Percentiles rank a stretch among this genome's conserved stretches.
phyloP scores from a whole-genome alignment of 2,797 vertebrate genomes.

The Neomorphus geoffroyi region DNA sequence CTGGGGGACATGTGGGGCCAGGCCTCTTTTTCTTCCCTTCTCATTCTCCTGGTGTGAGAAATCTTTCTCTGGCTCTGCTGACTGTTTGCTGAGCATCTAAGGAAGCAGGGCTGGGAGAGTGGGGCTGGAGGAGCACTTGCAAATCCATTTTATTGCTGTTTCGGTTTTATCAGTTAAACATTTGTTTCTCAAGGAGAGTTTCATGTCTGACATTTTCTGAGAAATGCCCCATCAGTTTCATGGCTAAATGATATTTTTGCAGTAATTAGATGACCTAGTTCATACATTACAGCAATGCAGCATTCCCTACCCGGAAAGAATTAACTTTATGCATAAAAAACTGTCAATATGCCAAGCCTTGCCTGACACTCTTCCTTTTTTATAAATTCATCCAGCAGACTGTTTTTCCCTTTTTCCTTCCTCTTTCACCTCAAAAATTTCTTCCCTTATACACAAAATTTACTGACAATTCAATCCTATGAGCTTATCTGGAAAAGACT shows the following conservation, averaged over 20 bases:
- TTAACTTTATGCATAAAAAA: neutral
- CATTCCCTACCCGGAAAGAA: neutral
- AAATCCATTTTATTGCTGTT: neutral
- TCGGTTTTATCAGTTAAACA: neutral
- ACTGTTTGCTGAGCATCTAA: neutral
- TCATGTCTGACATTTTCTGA: neutral
- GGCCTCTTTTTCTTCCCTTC: neutral
- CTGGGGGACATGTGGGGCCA: fast-evolving
- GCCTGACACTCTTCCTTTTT: neutral
- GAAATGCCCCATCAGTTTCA: neutral
- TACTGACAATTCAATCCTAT: neutral
- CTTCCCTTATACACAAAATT: neutral
- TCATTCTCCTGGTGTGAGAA: neutral
- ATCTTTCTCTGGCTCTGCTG: neutral
- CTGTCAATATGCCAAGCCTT: neutral
- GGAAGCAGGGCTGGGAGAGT: neutral
- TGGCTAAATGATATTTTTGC: neutral
- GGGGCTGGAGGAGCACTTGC: neutral
- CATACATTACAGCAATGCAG: neutral
- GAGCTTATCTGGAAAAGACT: neutral
- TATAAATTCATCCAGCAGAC: neutral
- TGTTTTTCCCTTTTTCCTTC: neutral
- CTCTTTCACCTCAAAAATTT: neutral
- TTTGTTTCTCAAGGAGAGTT: neutral
- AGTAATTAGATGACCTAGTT: neutral